These are phyloP conservation scores for Labroides dimidiatus DNA, from an alignment of 2,797 vertebrate species.

Conservation along the genomic window DNA sequence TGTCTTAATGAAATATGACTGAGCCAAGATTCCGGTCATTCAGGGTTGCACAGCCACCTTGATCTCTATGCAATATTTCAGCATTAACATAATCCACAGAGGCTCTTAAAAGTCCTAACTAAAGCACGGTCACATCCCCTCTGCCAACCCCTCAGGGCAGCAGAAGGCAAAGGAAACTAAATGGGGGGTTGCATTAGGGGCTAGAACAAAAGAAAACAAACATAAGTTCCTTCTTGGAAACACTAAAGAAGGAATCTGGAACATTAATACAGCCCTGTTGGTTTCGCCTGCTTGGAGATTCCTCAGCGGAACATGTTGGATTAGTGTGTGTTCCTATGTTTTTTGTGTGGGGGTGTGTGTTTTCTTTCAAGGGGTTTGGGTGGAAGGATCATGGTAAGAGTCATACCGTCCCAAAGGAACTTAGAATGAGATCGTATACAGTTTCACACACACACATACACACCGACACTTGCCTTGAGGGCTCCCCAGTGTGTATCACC, in stretches of 20 bases:
- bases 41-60: constrained; percentile 26
- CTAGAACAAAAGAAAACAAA: constrained; percentile 65
- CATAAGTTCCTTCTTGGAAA: constrained; percentile 57
- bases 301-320: constrained; percentile 46
- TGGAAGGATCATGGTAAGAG: constrained; percentile 51
- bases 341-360: constrained; percentile 41
- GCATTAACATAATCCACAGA: constrained; percentile 54
- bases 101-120: constrained; percentile 42
- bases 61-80: constrained; percentile 49
- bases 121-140: constrained; percentile 39
- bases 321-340: constrained; percentile 35
- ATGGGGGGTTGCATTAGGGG: constrained; percentile 21
- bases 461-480: constrained; percentile 47
- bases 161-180: constrained; percentile 37
- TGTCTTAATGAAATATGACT: constrained; percentile 26
- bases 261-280: constrained; percentile 48
- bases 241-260: constrained; percentile 50
- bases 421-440: constrained; percentile 43
- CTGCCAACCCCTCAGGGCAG: constrained; percentile 41
- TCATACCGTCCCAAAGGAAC: constrained; percentile 54
- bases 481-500: constrained; percentile 37
- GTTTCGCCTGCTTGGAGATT: constrained; percentile 40
- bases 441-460: constrained; percentile 48
- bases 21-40: constrained; percentile 26
- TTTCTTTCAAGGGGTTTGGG: constrained; percentile 53